These are phyloP conservation scores for Phrynocephalus vlangalii DNA, from an alignment of 2,797 vertebrate species.

Conservation along the genomic window DNA sequence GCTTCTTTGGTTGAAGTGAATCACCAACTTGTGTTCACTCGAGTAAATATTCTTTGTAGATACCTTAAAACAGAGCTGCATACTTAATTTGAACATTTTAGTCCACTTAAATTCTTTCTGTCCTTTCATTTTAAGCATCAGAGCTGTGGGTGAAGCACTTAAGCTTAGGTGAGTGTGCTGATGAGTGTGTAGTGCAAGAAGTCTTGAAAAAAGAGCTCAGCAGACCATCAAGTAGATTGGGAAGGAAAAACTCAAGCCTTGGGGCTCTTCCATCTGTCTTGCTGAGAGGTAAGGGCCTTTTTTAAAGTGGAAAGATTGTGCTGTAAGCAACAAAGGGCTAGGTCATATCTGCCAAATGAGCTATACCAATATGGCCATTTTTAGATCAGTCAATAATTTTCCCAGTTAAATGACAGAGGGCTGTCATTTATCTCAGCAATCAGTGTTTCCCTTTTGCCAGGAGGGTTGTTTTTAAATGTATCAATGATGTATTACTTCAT, in stretches of 20 bases:
- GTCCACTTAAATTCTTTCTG: constrained; percentile 5
- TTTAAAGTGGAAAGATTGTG: background rate
- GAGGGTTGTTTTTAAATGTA: too few relatives aligned
- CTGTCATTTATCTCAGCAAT: too few relatives aligned
- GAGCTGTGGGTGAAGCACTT: constrained; percentile 67
- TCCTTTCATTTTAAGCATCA: constrained; percentile 62
- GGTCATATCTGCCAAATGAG: too few relatives aligned
- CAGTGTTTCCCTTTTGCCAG: too few relatives aligned
- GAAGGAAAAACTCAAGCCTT: background rate
- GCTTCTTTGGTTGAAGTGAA: too few relatives aligned
- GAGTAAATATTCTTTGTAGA: background rate
- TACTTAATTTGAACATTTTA: background rate
- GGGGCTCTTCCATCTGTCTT: background rate
- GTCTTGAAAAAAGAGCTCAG: constrained; percentile 35
- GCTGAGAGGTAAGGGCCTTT: constrained; percentile 53
- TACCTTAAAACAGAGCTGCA: background rate
- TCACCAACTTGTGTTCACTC: too few relatives aligned
- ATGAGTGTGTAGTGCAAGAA: constrained; percentile 47
- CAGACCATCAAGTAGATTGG: background rate
- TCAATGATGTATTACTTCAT: too few relatives aligned
- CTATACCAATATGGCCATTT: too few relatives aligned
- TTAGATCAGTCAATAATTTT: too few relatives aligned
- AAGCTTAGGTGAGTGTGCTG: constrained; percentile 66
- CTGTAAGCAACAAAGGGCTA: background rate
- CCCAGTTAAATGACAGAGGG: too few relatives aligned